Base-by-base conservation (phyloP, 2,888 invertebrate species). In the Drosophila sordidula region DNA sequence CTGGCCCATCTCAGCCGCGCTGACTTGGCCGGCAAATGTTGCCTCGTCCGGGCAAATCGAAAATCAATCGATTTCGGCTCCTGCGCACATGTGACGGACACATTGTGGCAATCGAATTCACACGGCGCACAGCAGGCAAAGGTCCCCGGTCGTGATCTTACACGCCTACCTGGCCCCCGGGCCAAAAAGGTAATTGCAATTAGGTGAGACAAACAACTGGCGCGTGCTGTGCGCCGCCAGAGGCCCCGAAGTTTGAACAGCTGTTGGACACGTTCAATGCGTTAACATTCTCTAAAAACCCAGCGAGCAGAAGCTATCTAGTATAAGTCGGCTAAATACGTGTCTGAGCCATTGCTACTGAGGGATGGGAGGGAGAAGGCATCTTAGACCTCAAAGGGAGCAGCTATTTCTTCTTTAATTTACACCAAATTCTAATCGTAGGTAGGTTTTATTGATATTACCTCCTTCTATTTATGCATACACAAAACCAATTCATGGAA, bases 221-320 rank as follows among this genome's bases (percentile, higher is more conserved):
- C 83, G 80, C 83, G 85, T 85, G 82, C 84, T 78, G 84, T 50
- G 84, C 45, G 39, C 51, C 50, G 52, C 39, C 39, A 55, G 70
- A 55, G 57, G 45, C 46, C n/a, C 41, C 41, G 49, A 18, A 44
- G 51, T 8, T 51, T 39, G 9, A 82, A 78, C 83, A 83, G 83
- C 85, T 83, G 83, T 68, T 51, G 49, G 44, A 49, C 80, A 78
- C 65, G 52, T 75, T 36, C 36, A 54, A 72, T 68, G 75, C 69
- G 75, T 42, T 57, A 75, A 68, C 57, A 42, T 45, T 39, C 47
- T 29, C 56, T 47, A 41, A 58, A 58, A 68, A 22, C 26, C 22
- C 61, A 50, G 16, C 38, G 45, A 26, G 16, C 42, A 16, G 9
- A 22, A 26, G 41, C 16, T 32, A 42, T 6, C 34, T 32, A 3